A percentile compares a stretch with the other conserved stretches of the same genome.
Conservation (phyloP, 2,888 invertebrate genomes). For the Mythimna ferrago region DNA sequence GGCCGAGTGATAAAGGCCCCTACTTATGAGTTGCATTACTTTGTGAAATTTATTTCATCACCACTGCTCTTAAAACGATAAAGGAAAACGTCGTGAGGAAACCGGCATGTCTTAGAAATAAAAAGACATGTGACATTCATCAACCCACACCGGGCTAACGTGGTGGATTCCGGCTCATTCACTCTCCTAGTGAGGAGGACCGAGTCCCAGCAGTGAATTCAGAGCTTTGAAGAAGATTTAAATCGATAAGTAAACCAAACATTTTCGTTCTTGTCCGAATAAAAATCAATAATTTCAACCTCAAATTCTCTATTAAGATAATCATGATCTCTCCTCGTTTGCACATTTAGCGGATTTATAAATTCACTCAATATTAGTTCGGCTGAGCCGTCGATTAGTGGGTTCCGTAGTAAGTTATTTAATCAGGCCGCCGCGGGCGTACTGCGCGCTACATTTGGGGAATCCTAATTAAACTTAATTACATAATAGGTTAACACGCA, state of each 20-base stretch:
- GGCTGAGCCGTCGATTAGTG: constrained; percentile 51
- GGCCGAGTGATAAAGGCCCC: no score
- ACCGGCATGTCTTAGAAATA: no score
- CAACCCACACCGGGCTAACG: no score
- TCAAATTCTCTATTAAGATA: neutral
- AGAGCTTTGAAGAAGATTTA: neutral
- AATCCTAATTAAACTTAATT: constrained; percentile 62
- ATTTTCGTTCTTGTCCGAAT: neutral
- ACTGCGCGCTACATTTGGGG: constrained; percentile 47
- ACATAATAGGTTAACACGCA: constrained; percentile 54
- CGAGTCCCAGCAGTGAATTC: neutral
- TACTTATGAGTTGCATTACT: no score
- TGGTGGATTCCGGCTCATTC: no score
- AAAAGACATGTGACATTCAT: no score
- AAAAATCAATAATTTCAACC: constrained; percentile 5
- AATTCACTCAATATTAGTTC: constrained; percentile 52
- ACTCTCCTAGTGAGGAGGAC: no score
- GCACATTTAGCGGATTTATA: constrained; percentile 52
- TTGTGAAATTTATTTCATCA: no score
- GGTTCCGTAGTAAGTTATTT: constrained; percentile 57
- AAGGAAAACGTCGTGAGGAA: no score
- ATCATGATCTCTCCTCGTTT: constrained; percentile 19
- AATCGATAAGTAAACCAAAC: neutral
- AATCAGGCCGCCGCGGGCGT: constrained; percentile 46
- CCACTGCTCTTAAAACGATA: no score